phyloP scores from a whole-genome alignment of 2,113 vertebrate genomes.

The Cettia cetti region DNA sequence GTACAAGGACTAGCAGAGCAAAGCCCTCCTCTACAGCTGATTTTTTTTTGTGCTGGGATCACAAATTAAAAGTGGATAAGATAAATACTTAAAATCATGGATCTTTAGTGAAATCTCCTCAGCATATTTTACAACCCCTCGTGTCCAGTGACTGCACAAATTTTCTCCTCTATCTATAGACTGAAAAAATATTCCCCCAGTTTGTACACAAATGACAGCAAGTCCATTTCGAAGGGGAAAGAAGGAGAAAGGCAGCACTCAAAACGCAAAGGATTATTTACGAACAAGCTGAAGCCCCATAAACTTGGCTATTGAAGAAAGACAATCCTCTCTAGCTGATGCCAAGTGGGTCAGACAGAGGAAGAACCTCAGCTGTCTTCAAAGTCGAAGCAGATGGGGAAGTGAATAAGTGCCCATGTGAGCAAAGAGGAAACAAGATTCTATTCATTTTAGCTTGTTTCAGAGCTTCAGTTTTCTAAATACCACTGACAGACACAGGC shows the following conservation, averaged over 20 bases:
- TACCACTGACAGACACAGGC: not conserved
- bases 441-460: not conserved
- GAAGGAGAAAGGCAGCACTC: not conserved
- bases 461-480: not conserved
- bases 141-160: not conserved
- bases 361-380: constrained; percentile 55
- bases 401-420: constrained; percentile 3
- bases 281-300: not conserved
- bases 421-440: constrained; percentile 35
- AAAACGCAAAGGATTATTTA: constrained; percentile 3
- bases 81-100: not conserved
- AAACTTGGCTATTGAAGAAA: constrained; percentile 49
- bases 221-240: not conserved
- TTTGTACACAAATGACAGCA: not conserved
- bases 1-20: not conserved
- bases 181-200: not conserved
- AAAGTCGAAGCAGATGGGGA: constrained; percentile 59
- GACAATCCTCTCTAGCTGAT: constrained; percentile 25
- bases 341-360: constrained; percentile 70
- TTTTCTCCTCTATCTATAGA: not conserved
- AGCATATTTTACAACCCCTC: not conserved
- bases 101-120: not conserved
- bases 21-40: not conserved
- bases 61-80: not conserved
- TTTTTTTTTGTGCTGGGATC: not conserved